Conservation (phyloP, 2,888 invertebrate genomes). For the Drosophila prolongata region DNA sequence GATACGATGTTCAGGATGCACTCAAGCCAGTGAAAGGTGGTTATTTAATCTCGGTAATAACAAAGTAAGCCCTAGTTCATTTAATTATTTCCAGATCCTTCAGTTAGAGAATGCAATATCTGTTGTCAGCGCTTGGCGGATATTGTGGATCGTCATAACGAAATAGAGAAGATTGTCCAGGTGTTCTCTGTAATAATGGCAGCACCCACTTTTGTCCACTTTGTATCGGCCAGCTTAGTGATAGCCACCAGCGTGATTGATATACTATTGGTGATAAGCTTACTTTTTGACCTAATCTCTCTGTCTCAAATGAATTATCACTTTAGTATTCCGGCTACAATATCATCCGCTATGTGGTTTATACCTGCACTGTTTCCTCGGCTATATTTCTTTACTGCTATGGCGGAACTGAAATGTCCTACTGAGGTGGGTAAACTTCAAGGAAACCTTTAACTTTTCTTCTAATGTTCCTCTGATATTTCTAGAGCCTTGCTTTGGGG, state of each 20-base stretch:
- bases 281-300: not conserved
- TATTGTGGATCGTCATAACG: slow-evolving; percentile 67
- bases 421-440: slow-evolving; percentile 46
- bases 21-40: slow-evolving; percentile 33
- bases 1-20: slow-evolving; percentile 49
- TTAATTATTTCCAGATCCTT: slow-evolving; percentile 7
- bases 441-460: too few relatives aligned
- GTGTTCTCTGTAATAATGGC: slow-evolving; percentile 62
- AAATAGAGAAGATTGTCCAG: slow-evolving; percentile 56
- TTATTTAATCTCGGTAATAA: not conserved
- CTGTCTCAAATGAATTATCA: not conserved
- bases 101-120: slow-evolving; percentile 5
- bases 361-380: slow-evolving; percentile 52
- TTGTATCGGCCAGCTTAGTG: slow-evolving; percentile 61
- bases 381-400: slow-evolving; percentile 62
- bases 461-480: not conserved
- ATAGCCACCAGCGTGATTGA: slow-evolving; percentile 70
- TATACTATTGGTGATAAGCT: slow-evolving; percentile 54
- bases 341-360: slow-evolving; percentile 65
- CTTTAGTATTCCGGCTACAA: slow-evolving; percentile 65
- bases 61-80: too few relatives aligned
- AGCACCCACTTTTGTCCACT: slow-evolving; percentile 62
- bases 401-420: slow-evolving; percentile 64
- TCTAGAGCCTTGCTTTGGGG: slow-evolving; percentile 60
- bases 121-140: slow-evolving; percentile 54